phyloP scores from a whole-genome alignment of 2,113 vertebrate species.

The Psittacula cyanocephala region DNA sequence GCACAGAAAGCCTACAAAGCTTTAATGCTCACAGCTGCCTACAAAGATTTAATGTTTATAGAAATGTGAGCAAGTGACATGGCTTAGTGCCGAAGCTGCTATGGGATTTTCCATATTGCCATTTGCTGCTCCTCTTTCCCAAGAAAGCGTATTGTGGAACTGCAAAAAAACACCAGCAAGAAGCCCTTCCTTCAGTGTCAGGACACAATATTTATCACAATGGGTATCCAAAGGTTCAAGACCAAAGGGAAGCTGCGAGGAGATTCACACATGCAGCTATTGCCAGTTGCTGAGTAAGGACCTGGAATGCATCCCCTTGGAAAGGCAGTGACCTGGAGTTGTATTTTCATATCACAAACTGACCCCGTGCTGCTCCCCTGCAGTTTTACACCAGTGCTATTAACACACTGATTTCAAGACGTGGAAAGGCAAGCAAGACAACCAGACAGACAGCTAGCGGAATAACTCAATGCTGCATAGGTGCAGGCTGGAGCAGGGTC shows the following conservation, averaged over 20 bases:
- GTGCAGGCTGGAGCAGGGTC: not conserved
- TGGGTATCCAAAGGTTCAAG: not conserved
- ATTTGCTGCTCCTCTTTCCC: not conserved
- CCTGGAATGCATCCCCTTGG: not conserved
- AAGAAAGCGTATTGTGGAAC: not conserved
- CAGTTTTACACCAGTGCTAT: fast-evolving
- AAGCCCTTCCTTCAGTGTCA: not conserved
- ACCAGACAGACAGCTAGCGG: not conserved
- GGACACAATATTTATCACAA: not conserved
- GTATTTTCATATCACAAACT: not conserved
- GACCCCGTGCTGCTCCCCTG: not conserved
- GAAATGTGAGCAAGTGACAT: not conserved
- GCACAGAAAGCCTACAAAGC: no score
- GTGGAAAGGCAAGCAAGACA: not conserved
- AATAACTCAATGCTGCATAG: fast-evolving
- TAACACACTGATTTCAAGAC: not conserved
- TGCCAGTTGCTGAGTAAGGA: not conserved
- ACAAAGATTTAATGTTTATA: not conserved
- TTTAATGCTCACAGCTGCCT: not conserved
- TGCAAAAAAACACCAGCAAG: not conserved
- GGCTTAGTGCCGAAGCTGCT: not conserved
- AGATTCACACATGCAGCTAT: not conserved
- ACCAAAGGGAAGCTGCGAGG: not conserved
- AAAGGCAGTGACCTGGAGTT: fast-evolving
- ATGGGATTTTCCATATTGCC: not conserved